Evolutionary conservation across 2,113 vertebrate genomes (phyloP), one percentile per base, ranked within the genome.

Genomic region (Himantopus leucocephalus): DNA sequence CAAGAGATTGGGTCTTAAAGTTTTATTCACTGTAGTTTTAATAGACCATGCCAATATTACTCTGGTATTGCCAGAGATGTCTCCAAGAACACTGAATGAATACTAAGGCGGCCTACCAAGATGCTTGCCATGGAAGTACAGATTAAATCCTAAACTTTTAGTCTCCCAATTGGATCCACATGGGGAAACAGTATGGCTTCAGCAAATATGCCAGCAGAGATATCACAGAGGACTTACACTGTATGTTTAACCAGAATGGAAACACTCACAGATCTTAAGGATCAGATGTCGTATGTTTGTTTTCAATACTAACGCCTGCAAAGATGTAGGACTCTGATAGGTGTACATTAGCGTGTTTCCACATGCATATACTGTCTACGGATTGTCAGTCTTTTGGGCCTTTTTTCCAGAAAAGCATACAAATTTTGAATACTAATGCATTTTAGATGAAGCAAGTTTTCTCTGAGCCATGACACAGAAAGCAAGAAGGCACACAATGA

Each of bases 1-100:
- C 62, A 90, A 83, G 72, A 92, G 22, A 90, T 2, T 43, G 45
- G 45, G 59, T 93, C 59, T 85, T 92, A 70, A 94, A 93, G 60
- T 96, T 94, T 97, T 95, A 92, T 88, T 94, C 92, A 92, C 79
- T 92, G 63, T 66, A 80, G 35, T 92, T 92, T 95, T 92, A 95
- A 86, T 18, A 94, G 91, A 74, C 72, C 30, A 2, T 85, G 48
- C 74, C 59, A 87, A 32, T 80, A 84, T 83, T 66, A 58, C 39
- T 85, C 78, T 16, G 68, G 41, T 27, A 75, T 50, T 73, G 55
- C 41, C 67, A 94, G 63, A 90, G 56, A 83, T n/a, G 39, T 41
- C 52, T 79, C 67, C 63, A 79, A 12, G 37, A 96, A 60, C 55
- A 62, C 50, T 14, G 34, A 76, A 56, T 7, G 62, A 97, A 94